Evolutionary conservation across 2,797 vertebrate species (phyloP).

Genomic region (Poeciliopsis gracilis): DNA sequence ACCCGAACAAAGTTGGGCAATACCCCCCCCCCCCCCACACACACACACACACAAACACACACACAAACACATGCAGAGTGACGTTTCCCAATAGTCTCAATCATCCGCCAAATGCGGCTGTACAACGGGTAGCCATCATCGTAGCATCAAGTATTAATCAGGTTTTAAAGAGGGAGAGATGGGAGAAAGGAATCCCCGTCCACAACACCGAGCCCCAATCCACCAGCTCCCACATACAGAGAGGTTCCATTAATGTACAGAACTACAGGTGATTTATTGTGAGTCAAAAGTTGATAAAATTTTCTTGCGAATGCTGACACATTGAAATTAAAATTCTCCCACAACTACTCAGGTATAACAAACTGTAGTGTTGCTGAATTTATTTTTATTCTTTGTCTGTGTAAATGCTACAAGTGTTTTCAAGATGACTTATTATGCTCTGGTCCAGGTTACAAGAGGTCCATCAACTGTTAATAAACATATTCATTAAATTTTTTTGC

Average conservation of each 20-base stretch:
- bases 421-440: not conserved
- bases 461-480: too few species aligned
- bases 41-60: constrained; percentile 11
- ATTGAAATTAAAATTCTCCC: not conserved
- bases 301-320: not conserved
- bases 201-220: not conserved
- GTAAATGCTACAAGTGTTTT: not conserved
- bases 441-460: too few species aligned
- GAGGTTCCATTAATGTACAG: not conserved
- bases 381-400: not conserved
- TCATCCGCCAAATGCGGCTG: constrained; percentile 41
- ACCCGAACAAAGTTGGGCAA: constrained; percentile 58
- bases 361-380: not conserved
- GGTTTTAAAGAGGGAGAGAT: constrained; percentile 48
- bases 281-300: not conserved
- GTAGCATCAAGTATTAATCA: constrained; percentile 77
- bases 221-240: not conserved
- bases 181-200: constrained; percentile 35
- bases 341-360: not conserved
- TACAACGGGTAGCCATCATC: constrained; percentile 53
- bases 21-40: constrained; percentile 20
- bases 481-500: too few species aligned
- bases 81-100: constrained; percentile 47
- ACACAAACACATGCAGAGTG: constrained; percentile 5
- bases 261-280: not conserved